Evolutionary conservation across 2,797 vertebrate genomes (phyloP), one percentile per base, ranked within the genome.

Genomic region (Mormyrops attenuatus): DNA sequence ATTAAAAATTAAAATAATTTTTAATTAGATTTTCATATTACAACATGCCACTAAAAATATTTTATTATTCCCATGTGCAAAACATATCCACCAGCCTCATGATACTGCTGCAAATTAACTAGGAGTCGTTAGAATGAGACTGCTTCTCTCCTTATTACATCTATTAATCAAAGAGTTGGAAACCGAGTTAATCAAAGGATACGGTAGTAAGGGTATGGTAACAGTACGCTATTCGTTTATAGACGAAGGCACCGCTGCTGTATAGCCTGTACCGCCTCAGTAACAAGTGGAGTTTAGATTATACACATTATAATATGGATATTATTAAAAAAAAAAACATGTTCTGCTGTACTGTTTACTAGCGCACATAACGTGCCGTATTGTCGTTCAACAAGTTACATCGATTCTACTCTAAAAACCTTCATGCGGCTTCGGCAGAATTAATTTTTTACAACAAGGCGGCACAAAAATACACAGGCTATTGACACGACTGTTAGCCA

Each of bases 341-440:
- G 30, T 73, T n/a, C 77, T 82, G 77, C 38, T 47, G 17, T 82
- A 47, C 77, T 82, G 15, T 82, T 44, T 82, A 11, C 77, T 82
- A n/a, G 2, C 17, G 38, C 17, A 82, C 41, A 82, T 82, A 34
- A 15, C 38, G 77, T 82, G 85, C 85, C 26, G 47, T 52, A 52
- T 49, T 5, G 49, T 26, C 22, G 49, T 55, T 52, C 85, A 86
- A 86, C 85, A 86, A 86, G 85, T 86, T 86, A 86, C 50, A 22
- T 15, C 13, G 22, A 15, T 86, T 86, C 52, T 52, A 52, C 85
- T 86, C n/a, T 22, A 30, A 86, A 86, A 34, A 55, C 11, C 49
- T 53, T 38, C 9, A 82, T 47, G 77, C 66, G 30, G 66, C 17
- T 80, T 41, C 17, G 73, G 49, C 15, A 15, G 17, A 82, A 82